Base-by-base conservation (phyloP, 2,113 vertebrate genomes). In the Setophaga kirtlandii region DNA sequence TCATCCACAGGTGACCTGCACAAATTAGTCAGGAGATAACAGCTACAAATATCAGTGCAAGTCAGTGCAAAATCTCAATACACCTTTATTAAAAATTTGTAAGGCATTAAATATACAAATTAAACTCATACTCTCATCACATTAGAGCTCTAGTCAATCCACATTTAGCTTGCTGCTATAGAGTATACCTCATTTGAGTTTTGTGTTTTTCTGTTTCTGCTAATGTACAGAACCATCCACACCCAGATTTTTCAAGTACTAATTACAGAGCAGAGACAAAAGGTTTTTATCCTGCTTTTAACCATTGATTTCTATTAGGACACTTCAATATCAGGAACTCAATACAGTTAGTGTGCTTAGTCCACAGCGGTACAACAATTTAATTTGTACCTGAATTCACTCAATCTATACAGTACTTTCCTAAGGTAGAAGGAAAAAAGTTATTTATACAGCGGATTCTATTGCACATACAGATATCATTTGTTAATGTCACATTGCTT, bases 11-110 rank as follows among this genome's bases (percentile, higher is more conserved):
- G 12, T 78, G 74, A 82, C 4, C 58, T 15, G 7, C 12, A 69
- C 18, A 74, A 63, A 47, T 14, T 24, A 80, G 17, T 46, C 41
- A 68, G 39, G 10, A 84, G 24, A 56, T 5, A 83, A 80, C 49
- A 89, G 17, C 13, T 56, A 42, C 15, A 79, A 75, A 22, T n/a
- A 60, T 24, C 52, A 79, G 60, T 2, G 21, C 28, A 89, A 47
- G 62, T 64, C 69, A 83, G 15, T 12, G 22, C 4, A 42, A 56
- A 76, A 86, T 53, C 16, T 37, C 44, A 52, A 64, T 8, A 25
- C 0, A 47, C 52, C 78, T 70, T 70, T 24, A 71, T 42, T 0
- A 20, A 47, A 87, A 59, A 50, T 1, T 1, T 35, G 6, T 46
- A 70, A 31, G 3, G 50, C 33, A 75, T 62, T 77, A 63, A 58